Evolutionary conservation across 2,888 invertebrate species (phyloP).

Genomic region (Linnaemya tessellans): DNA sequence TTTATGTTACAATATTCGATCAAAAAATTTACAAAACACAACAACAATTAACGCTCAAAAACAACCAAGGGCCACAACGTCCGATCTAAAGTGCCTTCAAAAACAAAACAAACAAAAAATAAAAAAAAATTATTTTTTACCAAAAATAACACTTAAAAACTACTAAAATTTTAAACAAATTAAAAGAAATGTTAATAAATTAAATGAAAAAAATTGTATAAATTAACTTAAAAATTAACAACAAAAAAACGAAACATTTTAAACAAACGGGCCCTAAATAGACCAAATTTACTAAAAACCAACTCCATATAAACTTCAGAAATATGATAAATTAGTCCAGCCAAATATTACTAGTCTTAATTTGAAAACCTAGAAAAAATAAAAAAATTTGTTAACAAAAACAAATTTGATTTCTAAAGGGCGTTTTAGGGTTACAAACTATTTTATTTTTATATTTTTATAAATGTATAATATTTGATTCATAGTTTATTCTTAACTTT

Average conservation of each 20-base stretch:
- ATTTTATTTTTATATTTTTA: neutral
- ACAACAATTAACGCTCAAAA: conserved; percentile 75
- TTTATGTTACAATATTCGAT: conserved; percentile 71
- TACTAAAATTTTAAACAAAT: conserved; percentile 86
- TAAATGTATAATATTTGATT: conserved; percentile 48
- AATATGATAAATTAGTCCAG: conserved; percentile 49
- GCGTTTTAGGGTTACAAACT: conserved; percentile 41
- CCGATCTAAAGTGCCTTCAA: conserved; percentile 97
- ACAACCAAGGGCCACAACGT: conserved; percentile 92
- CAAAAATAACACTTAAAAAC: conserved; percentile 84
- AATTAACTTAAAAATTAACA: conserved; percentile 84
- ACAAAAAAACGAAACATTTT: conserved; percentile 88
- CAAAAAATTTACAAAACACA: conserved; percentile 72
- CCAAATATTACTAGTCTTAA: conserved; percentile 53
- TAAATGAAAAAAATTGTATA: conserved; percentile 86
- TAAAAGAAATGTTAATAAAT: conserved; percentile 85
- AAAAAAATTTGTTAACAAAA: conserved; percentile 60
- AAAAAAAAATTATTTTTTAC: conserved; percentile 90
- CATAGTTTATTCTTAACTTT: conserved; percentile 24
- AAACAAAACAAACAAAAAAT: conserved; percentile 76
- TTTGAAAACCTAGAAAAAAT: conserved; percentile 36
- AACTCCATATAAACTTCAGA: conserved; percentile 58
- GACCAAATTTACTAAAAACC: conserved; percentile 84
- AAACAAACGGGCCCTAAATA: conserved; percentile 94
- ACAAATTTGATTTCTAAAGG: conserved; percentile 41